Evolutionary conservation across 2,797 vertebrate species (phyloP).

Genomic region (Allobates femoralis): DNA sequence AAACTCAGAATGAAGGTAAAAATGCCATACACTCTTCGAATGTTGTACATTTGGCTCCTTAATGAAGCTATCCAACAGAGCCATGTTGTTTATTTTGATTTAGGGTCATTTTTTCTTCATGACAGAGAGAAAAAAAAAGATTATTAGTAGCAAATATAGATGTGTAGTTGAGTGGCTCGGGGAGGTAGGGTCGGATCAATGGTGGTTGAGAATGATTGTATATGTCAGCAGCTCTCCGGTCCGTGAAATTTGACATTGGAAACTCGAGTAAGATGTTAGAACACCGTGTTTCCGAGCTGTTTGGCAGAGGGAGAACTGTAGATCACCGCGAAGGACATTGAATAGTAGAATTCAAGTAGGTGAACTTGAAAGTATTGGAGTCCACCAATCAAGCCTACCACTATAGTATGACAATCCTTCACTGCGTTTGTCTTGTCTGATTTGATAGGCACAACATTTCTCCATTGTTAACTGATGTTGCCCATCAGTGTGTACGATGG

Average conservation of each 20-base stretch:
- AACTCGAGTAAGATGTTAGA: conserved; percentile 37
- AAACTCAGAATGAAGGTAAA: neutral
- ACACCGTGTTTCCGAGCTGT: neutral
- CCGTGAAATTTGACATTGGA: conserved; percentile 60
- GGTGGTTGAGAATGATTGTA: conserved; percentile 49
- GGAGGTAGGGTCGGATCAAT: conserved; percentile 24
- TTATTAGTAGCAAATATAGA: conserved; percentile 17
- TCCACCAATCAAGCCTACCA: neutral
- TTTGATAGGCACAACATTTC: neutral
- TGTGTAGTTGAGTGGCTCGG: conserved; percentile 35
- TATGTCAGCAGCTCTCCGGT: conserved; percentile 57
- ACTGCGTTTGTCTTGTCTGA: neutral
- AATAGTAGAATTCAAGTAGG: neutral
- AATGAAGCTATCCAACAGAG: neutral
- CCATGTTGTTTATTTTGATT: neutral
- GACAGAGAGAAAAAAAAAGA: neutral
- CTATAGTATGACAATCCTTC: neutral
- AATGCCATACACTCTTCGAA: neutral
- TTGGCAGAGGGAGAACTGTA: neutral
- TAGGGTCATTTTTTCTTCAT: conserved; percentile 25
- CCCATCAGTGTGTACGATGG: neutral
- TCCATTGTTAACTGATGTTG: neutral
- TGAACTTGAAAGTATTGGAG: neutral
- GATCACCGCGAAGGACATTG: neutral
- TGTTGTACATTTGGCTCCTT: neutral